A percentile compares a stretch with the other conserved stretches of the same genome.
Conservation (phyloP, 1,140 invertebrate genomes). For the Calephelis nemesis region DNA sequence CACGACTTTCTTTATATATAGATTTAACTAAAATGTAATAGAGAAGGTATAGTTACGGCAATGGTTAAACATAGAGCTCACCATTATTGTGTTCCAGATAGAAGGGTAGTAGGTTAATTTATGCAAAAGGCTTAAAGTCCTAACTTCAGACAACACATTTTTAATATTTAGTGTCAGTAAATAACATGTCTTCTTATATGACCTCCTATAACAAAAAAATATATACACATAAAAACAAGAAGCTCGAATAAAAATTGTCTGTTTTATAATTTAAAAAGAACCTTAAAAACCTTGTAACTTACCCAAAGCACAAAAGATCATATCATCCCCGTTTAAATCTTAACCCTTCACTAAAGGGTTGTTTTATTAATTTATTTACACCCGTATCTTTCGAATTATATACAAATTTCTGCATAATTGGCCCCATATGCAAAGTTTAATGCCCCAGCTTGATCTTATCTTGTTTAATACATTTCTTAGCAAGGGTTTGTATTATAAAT, state of each 20-base stretch:
- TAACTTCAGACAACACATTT: no score
- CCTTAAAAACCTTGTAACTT: not conserved
- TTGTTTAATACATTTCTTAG: slow-evolving; percentile 54
- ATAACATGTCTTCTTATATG: no score
- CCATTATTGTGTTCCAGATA: no score
- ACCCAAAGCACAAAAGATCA: slow-evolving; percentile 37
- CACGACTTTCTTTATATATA: no score
- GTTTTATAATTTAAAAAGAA: no score
- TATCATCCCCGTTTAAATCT: slow-evolving; percentile 51
- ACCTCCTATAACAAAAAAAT: no score
- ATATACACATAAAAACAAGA: not conserved
- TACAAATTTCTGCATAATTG: slow-evolving; percentile 61
- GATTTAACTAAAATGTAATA: no score
- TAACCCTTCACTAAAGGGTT: slow-evolving; percentile 59
- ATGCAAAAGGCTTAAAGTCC: no score
- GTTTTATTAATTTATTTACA: slow-evolving; percentile 75
- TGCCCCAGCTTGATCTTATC: slow-evolving; percentile 56
- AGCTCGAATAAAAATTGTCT: not conserved
- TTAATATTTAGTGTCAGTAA: no score
- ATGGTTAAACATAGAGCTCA: no score
- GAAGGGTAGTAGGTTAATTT: no score
- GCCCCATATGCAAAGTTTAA: slow-evolving; percentile 69
- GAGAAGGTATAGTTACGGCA: no score
- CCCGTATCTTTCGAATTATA: slow-evolving; percentile 58
- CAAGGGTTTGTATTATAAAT: slow-evolving; percentile 1